Conservation (phyloP, 2,113 vertebrate genomes). For the Tupaia tana region DNA sequence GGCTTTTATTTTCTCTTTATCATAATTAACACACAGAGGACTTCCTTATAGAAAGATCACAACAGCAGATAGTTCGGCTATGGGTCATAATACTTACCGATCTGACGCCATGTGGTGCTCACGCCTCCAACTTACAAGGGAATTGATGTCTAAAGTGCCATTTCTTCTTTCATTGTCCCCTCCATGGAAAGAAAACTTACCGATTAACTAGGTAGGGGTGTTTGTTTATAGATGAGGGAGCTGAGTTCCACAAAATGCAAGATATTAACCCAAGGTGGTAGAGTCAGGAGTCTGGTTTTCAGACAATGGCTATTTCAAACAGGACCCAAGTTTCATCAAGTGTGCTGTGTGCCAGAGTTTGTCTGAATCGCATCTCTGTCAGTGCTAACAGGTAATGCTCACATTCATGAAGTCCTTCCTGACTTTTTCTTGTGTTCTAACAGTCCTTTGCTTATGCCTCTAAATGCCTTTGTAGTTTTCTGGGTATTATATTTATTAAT, state of each 20-base stretch:
- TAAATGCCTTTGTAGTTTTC: not conserved
- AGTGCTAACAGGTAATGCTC: not conserved
- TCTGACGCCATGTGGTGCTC: not conserved
- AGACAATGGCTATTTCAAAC: not conserved
- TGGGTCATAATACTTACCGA: not conserved
- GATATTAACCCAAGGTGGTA: not conserved
- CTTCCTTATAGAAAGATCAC: not conserved
- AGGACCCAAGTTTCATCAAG: not conserved
- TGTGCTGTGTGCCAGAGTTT: not conserved
- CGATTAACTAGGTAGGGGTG: not conserved
- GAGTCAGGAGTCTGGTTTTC: not conserved
- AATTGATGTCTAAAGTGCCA: not conserved
- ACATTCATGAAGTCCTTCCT: not conserved
- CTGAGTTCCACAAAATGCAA: not conserved
- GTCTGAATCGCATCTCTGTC: not conserved
- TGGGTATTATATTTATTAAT: not conserved
- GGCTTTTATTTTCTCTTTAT: constrained; percentile 12
- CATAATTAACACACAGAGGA: not conserved
- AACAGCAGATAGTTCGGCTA: not conserved
- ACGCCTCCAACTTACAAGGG: not conserved
- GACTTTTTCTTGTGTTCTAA: not conserved
- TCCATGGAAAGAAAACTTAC: not conserved
- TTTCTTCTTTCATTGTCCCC: not conserved
- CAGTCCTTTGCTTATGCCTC: not conserved
- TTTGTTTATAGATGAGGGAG: not conserved